Conservation (phyloP, 1,140 invertebrate genomes). For the Megathymus violae region DNA sequence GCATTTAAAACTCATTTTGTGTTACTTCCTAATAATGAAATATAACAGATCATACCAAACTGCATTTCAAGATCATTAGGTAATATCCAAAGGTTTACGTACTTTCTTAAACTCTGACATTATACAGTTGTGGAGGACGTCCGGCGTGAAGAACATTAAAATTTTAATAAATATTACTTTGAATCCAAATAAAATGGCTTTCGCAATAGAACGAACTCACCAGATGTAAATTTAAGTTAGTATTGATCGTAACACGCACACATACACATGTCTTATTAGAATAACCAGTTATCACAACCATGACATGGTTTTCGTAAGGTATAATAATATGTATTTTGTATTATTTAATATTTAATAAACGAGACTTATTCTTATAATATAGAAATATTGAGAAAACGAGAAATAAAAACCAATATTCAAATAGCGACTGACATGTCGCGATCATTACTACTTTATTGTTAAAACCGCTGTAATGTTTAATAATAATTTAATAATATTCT, state of each 20-base stretch:
- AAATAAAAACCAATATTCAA: too few species aligned
- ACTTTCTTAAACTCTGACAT: not conserved
- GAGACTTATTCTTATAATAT: too few species aligned
- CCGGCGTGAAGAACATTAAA: slow-evolving; percentile 1
- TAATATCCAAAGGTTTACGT: not conserved
- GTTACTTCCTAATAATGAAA: too few species aligned
- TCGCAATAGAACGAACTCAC: slow-evolving; percentile 2
- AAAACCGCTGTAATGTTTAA: too few species aligned
- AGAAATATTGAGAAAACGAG: too few species aligned
- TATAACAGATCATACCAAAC: too few species aligned
- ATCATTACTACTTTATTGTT: too few species aligned
- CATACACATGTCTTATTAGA: slow-evolving; percentile 12
- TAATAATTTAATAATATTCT: too few species aligned
- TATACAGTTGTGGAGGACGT: not conserved
- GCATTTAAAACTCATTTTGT: too few species aligned
- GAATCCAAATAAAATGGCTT: not conserved
- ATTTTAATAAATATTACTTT: slow-evolving; percentile 10
- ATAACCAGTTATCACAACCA: not conserved
- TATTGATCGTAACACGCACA: slow-evolving; percentile 2
- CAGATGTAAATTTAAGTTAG: slow-evolving; percentile 12
- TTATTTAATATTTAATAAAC: too few species aligned
- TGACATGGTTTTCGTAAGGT: slow-evolving; percentile 6
- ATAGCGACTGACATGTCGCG: too few species aligned
- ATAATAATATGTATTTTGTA: too few species aligned
- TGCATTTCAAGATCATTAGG: not conserved